These are phyloP conservation scores for Triplophysa rosa DNA, from an alignment of 2,113 vertebrate species.

Conservation along the genomic window DNA sequence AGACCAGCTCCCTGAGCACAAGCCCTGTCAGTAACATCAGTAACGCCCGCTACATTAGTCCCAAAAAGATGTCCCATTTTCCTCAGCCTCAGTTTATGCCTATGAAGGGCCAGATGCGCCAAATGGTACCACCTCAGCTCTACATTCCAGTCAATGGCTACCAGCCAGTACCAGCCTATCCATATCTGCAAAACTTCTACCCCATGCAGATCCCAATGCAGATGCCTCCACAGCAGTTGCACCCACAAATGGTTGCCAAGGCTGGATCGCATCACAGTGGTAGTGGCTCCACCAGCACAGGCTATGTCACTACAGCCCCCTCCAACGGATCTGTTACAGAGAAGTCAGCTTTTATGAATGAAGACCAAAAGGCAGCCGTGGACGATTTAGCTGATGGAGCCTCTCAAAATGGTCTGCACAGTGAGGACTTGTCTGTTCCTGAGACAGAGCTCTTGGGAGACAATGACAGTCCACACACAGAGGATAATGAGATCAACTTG, in stretches of 20 bases:
- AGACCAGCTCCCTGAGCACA: constrained; percentile 96
- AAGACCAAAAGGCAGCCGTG: constrained; percentile 71
- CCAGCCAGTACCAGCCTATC: constrained; percentile 89
- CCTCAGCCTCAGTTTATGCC: constrained; percentile 89
- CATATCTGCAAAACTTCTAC: constrained; percentile 95
- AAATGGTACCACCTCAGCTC: constrained; percentile 88
- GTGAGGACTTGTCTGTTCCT: constrained; percentile 82
- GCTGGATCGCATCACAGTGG: constrained; percentile 92
- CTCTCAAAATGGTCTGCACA: constrained; percentile 76
- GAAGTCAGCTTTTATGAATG: constrained; percentile 79
- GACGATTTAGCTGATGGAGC: constrained; percentile 73
- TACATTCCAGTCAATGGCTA: constrained; percentile 97
- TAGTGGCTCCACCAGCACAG: constrained; percentile 95
- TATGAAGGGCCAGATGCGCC: constrained; percentile 90
- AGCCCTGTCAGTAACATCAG: constrained; percentile 95
- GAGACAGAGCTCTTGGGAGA: constrained; percentile 91
- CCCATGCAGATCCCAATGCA: constrained; percentile 93
- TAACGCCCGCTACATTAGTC: constrained; percentile 84
- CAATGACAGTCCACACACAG: constrained; percentile 80
- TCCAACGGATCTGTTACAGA: constrained; percentile 85
- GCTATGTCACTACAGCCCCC: constrained; percentile 89
- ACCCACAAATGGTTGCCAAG: constrained; percentile 83
- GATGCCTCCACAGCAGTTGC: constrained; percentile 88
- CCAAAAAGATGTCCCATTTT: constrained; percentile 88
- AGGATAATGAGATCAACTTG: constrained; percentile 75